A percentile compares a stretch with the other conserved stretches of the same genome.
These are phyloP conservation scores for Pseudomugil tenellus DNA, from an alignment of 2,797 vertebrate species.

Conservation along the genomic window DNA sequence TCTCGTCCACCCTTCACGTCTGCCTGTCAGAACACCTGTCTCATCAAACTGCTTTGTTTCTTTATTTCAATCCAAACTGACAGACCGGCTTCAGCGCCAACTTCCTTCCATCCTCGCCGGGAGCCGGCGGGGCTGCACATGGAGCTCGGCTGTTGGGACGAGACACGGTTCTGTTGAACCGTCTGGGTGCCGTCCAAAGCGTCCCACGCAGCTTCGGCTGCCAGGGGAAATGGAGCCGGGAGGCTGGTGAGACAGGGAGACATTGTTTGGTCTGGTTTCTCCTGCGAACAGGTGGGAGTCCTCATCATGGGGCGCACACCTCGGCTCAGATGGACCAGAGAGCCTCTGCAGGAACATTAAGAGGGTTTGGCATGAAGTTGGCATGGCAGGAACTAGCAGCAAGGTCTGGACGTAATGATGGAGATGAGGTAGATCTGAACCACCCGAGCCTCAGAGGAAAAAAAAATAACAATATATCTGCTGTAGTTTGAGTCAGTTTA, in stretches of 20 bases:
- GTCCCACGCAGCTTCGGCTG: conserved; percentile 1
- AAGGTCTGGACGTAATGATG: not conserved
- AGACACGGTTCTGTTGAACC: conserved; percentile 8
- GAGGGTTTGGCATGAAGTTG: conserved; percentile 30
- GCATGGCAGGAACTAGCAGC: not conserved
- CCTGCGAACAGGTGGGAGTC: conserved; percentile 57
- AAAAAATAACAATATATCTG: no score
- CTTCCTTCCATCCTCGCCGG: not conserved
- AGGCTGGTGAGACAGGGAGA: conserved; percentile 59
- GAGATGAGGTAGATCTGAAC: not conserved
- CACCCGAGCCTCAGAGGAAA: no score
- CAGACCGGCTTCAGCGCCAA: conserved; percentile 14
- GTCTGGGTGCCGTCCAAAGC: conserved; percentile 37
- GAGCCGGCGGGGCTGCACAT: conserved; percentile 2
- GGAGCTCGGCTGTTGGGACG: not conserved
- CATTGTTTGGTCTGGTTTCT: conserved; percentile 42
- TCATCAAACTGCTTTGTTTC: conserved; percentile 21
- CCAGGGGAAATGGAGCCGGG: conserved; percentile 33
- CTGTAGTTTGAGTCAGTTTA: not conserved
- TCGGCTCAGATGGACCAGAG: conserved; percentile 41
- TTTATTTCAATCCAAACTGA: conserved; percentile 35
- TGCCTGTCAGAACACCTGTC: conserved; percentile 29
- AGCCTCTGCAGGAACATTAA: conserved; percentile 56
- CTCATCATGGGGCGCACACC: conserved; percentile 51
- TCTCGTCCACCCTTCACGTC: not conserved